These are phyloP conservation scores for Opisthocomus hoazin DNA, from an alignment of 2,113 vertebrate genomes.

Conservation along the genomic window DNA sequence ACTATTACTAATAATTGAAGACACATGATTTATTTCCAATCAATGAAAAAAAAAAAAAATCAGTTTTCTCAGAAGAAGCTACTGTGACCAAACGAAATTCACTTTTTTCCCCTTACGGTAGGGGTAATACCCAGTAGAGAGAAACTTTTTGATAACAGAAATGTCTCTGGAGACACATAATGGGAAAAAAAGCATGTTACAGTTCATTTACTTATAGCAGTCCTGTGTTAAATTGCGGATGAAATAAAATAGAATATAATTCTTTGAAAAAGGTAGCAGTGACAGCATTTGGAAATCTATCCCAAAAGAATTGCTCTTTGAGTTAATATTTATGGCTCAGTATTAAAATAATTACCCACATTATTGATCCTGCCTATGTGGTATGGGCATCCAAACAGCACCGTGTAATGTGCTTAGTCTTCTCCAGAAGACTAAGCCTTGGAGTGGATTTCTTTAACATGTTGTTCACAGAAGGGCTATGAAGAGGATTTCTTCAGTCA, in stretches of 20 bases:
- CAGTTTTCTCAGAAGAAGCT: background rate
- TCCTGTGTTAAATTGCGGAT: background rate
- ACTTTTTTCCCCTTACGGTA: background rate
- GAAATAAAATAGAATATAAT: slow-evolving; percentile 19
- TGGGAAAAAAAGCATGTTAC: background rate
- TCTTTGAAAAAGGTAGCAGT: background rate
- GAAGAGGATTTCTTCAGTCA: background rate
- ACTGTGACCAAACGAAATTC: background rate
- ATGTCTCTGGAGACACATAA: background rate
- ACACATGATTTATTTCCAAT: background rate
- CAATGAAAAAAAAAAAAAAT: background rate
- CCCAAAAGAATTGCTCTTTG: background rate
- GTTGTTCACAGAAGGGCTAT: background rate
- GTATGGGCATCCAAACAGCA: background rate
- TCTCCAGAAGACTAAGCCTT: background rate
- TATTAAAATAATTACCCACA: background rate
- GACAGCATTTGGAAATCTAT: slow-evolving; percentile 1
- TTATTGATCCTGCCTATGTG: background rate
- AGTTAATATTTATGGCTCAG: background rate
- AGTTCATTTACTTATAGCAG: slow-evolving; percentile 22
- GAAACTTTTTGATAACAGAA: slow-evolving; percentile 1
- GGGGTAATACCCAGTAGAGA: background rate
- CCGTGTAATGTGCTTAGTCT: background rate
- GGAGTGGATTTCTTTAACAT: background rate
- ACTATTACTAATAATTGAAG: background rate